phyloP scores from a whole-genome alignment of 2,888 invertebrate genomes.

The Rhodophaea formosa region DNA sequence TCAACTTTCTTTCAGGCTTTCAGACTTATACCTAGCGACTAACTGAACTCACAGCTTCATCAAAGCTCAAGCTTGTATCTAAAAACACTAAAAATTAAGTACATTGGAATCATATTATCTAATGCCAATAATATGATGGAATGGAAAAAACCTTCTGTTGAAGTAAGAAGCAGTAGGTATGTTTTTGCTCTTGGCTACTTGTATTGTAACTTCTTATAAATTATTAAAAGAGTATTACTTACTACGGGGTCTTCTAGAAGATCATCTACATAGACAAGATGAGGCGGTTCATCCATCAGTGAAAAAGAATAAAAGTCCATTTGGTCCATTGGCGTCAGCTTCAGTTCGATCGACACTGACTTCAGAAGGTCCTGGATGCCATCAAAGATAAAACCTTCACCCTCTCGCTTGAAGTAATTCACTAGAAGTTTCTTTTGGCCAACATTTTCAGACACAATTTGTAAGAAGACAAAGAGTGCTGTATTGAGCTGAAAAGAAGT shows the following conservation, averaged over 20 bases:
- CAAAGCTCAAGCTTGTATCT: too few species aligned
- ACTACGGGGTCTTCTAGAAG: background rate
- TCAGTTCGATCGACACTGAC: background rate
- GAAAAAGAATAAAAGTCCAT: background rate
- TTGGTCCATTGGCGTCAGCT: background rate
- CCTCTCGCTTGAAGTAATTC: background rate
- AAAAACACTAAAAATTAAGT: too few species aligned
- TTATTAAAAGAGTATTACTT: background rate
- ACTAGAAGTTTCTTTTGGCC: background rate
- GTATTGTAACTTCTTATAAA: too few species aligned
- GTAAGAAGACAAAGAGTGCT: background rate
- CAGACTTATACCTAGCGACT: too few species aligned
- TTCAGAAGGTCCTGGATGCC: conserved; percentile 1
- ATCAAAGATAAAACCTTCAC: background rate
- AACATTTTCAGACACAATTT: conserved; percentile 3
- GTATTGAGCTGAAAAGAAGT: background rate
- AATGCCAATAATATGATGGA: too few species aligned
- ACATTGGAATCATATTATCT: too few species aligned
- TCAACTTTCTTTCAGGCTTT: too few species aligned
- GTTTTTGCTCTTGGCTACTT: too few species aligned
- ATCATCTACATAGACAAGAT: background rate
- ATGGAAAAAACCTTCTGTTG: too few species aligned
- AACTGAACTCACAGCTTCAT: too few species aligned
- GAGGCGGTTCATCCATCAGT: background rate
- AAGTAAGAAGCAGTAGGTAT: too few species aligned